A percentile compares a stretch with the other conserved stretches of the same genome.
phyloP scores from a whole-genome alignment of 37 sponge, comb jelly and placozoan genomes.

The Trichoplax adhaerens region DNA sequence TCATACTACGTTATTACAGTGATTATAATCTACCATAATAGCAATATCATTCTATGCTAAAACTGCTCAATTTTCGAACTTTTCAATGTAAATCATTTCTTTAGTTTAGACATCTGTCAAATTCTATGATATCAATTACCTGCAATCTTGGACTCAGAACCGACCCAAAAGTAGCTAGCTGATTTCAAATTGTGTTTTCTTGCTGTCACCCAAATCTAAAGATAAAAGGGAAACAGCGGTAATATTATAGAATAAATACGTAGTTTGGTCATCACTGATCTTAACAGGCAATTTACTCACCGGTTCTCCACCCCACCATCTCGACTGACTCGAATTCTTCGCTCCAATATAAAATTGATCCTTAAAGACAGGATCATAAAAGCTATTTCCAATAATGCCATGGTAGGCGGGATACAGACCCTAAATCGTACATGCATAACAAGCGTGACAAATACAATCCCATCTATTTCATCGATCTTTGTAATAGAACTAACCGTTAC shows the following conservation, averaged over 20 bases:
- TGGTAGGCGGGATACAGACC: slow-evolving; percentile 79
- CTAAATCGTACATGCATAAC: slow-evolving; percentile 4
- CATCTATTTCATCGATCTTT: no score
- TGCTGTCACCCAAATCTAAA: slow-evolving; percentile 69
- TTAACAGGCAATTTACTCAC: slow-evolving; percentile 23
- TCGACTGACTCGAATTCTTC: slow-evolving; percentile 12
- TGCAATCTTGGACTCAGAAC: slow-evolving; percentile 46
- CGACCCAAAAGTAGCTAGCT: slow-evolving; percentile 71
- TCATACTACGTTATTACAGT: no score
- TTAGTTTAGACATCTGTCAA: no score
- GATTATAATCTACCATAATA: no score
- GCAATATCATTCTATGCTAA: no score
- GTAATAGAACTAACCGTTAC: slow-evolving; percentile 45
- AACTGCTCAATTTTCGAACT: no score
- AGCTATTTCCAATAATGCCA: slow-evolving; percentile 63
- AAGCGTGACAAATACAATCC: no score
- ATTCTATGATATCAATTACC: background rate
- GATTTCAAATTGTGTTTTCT: slow-evolving; percentile 26
- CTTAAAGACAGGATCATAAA: slow-evolving; percentile 47
- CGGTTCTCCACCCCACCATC: slow-evolving; percentile 87
- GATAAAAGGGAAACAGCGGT: background rate
- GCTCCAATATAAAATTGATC: slow-evolving; percentile 29
- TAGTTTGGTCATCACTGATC: background rate
- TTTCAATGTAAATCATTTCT: no score
- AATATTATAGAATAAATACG: background rate